A percentile compares a stretch with the other conserved stretches of the same genome.
Conservation (phyloP, 2,888 invertebrate species). For the Strigamia crassipes region DNA sequence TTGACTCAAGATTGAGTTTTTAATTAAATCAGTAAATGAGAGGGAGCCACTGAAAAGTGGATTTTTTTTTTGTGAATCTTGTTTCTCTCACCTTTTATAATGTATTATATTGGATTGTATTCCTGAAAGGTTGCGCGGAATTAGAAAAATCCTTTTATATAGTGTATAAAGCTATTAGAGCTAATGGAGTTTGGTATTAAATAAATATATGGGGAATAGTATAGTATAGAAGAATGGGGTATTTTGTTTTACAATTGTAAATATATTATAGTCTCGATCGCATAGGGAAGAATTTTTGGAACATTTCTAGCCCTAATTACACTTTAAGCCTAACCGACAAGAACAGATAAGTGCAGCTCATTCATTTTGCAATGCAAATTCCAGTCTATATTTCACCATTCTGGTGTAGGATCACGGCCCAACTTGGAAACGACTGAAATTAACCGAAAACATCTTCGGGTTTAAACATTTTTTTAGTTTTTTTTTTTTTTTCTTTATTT, state of each 20-base stretch:
- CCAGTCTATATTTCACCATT: not conserved
- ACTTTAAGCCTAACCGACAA: slow-evolving; percentile 23
- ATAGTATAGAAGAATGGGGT: not conserved
- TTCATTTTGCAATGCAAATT: slow-evolving; percentile 36
- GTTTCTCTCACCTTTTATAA: not conserved
- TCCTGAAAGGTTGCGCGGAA: not conserved
- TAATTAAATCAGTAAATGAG: slow-evolving; percentile 28
- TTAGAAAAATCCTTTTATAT: not conserved
- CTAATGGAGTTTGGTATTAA: not conserved
- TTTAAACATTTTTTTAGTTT: not conserved
- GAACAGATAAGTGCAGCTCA: slow-evolving; percentile 27
- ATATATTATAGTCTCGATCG: slow-evolving; percentile 4
- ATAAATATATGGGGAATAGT: not conserved
- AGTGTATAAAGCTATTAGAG: not conserved
- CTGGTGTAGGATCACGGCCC: not conserved
- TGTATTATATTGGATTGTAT: slow-evolving; percentile 27
- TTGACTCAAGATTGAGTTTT: slow-evolving; percentile 1
- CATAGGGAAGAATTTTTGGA: not conserved
- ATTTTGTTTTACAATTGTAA: not conserved
- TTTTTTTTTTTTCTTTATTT: not conserved
- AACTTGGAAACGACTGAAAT: not conserved
- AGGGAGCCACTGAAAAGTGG: slow-evolving; percentile 8
- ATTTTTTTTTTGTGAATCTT: not conserved
- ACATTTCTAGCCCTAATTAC: slow-evolving; percentile 5
- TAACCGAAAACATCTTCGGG: slow-evolving; percentile 25